These are phyloP conservation scores for Willisornis vidua DNA, from an alignment of 2,113 vertebrate genomes.

Conservation along the genomic window DNA sequence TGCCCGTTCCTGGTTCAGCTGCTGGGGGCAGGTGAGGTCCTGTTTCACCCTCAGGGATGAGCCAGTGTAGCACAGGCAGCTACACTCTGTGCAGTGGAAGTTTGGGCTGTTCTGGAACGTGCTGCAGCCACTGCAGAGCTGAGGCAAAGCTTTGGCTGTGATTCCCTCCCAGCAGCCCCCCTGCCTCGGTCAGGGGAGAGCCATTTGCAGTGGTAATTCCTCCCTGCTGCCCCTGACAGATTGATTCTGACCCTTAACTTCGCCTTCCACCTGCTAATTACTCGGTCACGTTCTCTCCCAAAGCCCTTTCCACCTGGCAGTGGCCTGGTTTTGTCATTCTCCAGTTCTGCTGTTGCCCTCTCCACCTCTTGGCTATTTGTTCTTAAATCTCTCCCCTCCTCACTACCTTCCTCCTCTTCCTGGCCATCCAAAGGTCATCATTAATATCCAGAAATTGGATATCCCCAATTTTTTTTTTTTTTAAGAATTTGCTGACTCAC, in stretches of 20 bases:
- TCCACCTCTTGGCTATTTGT: neutral
- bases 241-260: conserved; percentile 14
- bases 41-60: neutral
- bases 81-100: neutral
- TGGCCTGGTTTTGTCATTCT: conserved; percentile 34
- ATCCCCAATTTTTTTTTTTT: neutral
- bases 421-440: neutral
- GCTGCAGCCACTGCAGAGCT: neutral
- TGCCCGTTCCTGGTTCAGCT: neutral
- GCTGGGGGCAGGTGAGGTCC: neutral
- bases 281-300: neutral
- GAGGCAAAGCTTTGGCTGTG: neutral
- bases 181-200: neutral
- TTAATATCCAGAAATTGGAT: neutral
- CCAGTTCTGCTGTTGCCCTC: neutral
- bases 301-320: neutral
- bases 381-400: neutral
- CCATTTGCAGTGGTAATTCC: neutral
- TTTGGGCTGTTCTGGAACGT: neutral
- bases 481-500: neutral
- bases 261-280: conserved; percentile 40
- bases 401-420: neutral
- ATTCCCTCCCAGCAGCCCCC: neutral
- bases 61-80: neutral
- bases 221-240: neutral